Conservation (phyloP, 2,113 vertebrate genomes). For the Corythoichthys haematopterus region DNA sequence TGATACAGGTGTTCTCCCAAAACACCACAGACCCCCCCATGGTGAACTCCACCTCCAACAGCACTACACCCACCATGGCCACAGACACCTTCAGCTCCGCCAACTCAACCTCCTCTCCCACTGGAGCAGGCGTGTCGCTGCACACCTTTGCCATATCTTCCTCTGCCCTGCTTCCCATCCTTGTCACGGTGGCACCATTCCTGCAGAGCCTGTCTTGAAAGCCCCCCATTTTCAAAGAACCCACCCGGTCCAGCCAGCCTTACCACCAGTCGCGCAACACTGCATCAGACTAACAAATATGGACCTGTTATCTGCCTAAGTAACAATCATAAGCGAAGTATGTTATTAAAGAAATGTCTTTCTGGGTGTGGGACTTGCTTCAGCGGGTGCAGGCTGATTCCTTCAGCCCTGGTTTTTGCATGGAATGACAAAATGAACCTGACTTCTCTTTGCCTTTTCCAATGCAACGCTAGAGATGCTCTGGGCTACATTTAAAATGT, state of each 20-base stretch:
- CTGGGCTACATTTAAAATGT: slow-evolving; percentile 46
- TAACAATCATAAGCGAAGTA: slow-evolving; percentile 24
- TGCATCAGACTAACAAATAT: slow-evolving; percentile 54
- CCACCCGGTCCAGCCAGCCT: slow-evolving; percentile 16
- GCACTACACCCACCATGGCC: slow-evolving; percentile 45
- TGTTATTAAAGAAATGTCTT: slow-evolving; percentile 37
- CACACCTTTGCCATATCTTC: slow-evolving; percentile 39
- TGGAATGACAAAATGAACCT: slow-evolving; percentile 37
- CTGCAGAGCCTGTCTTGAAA: slow-evolving; percentile 63
- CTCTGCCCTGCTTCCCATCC: slow-evolving; percentile 46
- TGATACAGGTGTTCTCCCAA: slow-evolving; percentile 53
- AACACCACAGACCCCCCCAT: slow-evolving; percentile 23
- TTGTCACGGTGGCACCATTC: slow-evolving; percentile 44
- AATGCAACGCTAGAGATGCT: slow-evolving; percentile 46
- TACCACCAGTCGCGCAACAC: slow-evolving; percentile 14
- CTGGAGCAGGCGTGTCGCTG: slow-evolving; percentile 43
- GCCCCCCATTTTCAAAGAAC: slow-evolving; percentile 8
- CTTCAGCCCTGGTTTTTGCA: slow-evolving; percentile 16
- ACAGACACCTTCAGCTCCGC: slow-evolving; percentile 31
- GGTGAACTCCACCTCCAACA: slow-evolving; percentile 45
- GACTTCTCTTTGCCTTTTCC: slow-evolving; percentile 48
- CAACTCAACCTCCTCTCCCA: slow-evolving; percentile 44
- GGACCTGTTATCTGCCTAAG: slow-evolving; percentile 36
- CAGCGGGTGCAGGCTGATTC: slow-evolving; percentile 26
- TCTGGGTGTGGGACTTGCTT: slow-evolving; percentile 15